Conservation (phyloP, 2,888 invertebrate genomes). For the Laothoe populi region DNA sequence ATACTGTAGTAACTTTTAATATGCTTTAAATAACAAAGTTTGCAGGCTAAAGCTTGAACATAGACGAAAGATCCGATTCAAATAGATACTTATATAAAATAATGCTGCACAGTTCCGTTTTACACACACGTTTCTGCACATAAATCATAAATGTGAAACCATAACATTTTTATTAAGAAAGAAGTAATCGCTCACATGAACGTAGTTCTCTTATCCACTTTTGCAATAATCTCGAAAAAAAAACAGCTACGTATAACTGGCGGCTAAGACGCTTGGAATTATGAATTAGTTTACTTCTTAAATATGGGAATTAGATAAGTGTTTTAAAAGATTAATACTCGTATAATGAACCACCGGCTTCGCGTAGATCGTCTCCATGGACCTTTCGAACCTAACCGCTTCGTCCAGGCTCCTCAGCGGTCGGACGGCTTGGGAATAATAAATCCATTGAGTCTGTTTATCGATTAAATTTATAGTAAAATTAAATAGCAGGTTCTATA, state of each 20-base stretch:
- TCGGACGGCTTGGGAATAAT: not conserved
- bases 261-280: not conserved
- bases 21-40: no score
- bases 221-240: no score
- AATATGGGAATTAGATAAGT: conserved; percentile 5
- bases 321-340: not conserved
- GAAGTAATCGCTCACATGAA: conserved; percentile 1
- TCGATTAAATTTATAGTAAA: not conserved
- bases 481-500: not conserved
- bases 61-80: no score
- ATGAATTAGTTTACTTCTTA: conserved; percentile 1
- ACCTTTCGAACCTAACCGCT: not conserved
- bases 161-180: not conserved
- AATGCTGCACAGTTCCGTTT: no score
- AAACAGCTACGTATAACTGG: not conserved
- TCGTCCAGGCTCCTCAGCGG: not conserved
- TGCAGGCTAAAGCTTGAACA: no score
- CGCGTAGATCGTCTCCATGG: not conserved
- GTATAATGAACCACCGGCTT: not conserved
- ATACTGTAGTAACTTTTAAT: no score
- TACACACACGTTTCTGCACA: not conserved
- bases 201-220: not conserved
- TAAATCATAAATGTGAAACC: not conserved
- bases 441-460: not conserved
- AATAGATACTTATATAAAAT: no score